These are phyloP conservation scores for Drosophila greeni DNA, from an alignment of 2,888 invertebrate genomes.

Conservation along the genomic window DNA sequence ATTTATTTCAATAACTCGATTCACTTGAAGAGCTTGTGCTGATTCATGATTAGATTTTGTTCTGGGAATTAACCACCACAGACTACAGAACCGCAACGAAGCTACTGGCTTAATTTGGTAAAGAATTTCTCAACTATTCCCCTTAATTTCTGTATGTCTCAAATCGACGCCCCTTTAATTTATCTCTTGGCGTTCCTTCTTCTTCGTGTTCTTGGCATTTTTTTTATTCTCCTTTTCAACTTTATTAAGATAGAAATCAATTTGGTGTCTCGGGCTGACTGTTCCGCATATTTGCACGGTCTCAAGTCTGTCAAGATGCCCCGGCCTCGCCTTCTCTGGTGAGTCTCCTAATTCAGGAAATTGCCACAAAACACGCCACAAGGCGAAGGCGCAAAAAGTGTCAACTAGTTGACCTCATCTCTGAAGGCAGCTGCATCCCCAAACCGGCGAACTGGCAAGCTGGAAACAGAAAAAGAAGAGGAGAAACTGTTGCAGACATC, in stretches of 20 bases:
- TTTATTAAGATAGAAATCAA: conserved; percentile 65
- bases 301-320: conserved; percentile 33
- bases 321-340: conserved; percentile 3
- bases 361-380: conserved; percentile 47
- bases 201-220: background rate
- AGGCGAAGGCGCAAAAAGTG: conserved; percentile 54
- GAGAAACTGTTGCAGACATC: conserved; percentile 53
- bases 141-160: background rate
- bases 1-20: background rate
- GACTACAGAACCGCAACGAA: background rate
- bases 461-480: conserved; percentile 35
- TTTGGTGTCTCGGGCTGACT: conserved; percentile 34
- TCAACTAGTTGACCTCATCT: conserved; percentile 68
- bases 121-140: conserved; percentile 11
- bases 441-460: conserved; percentile 17
- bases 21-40: conserved; percentile 2
- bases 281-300: conserved; percentile 51
- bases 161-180: conserved; percentile 19
- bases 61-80: conserved; percentile 25
- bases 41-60: conserved; percentile 36
- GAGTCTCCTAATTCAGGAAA: conserved; percentile 50
- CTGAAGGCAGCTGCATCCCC: conserved; percentile 50
- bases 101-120: conserved; percentile 17
- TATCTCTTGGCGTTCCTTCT: conserved; percentile 9
- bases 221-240: conserved; percentile 20